Conservation (phyloP, 2,113 vertebrate genomes). For the Myotis lucifugus region DNA sequence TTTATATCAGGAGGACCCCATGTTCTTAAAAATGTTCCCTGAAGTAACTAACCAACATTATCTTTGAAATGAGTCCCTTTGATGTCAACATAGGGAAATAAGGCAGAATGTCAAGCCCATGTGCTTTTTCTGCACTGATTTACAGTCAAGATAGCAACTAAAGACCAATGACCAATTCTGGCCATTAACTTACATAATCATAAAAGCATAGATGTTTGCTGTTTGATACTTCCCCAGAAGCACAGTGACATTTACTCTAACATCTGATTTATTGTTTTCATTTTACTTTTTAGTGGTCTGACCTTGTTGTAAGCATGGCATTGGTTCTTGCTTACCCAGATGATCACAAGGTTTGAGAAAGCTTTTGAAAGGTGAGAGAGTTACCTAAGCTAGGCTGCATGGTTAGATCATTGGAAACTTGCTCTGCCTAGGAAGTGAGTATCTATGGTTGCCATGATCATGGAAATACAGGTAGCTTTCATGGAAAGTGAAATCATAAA, state of each 20-base stretch:
- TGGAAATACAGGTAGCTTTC: background rate
- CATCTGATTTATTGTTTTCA: background rate
- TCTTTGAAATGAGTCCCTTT: background rate
- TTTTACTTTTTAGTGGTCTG: background rate
- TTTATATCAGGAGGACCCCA: background rate
- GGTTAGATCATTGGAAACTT: background rate
- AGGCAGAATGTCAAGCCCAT: background rate
- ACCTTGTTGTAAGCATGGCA: background rate
- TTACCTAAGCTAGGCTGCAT: background rate
- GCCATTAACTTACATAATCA: background rate
- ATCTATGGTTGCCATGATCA: background rate
- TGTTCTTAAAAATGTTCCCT: background rate
- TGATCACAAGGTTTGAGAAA: background rate
- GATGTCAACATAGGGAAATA: background rate
- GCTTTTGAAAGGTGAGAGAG: background rate
- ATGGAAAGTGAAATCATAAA: background rate
- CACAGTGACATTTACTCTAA: background rate
- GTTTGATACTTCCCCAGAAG: background rate
- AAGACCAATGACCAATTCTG: background rate
- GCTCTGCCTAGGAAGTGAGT: background rate
- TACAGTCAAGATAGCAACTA: background rate
- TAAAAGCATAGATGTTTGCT: background rate
- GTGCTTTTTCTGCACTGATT: background rate
- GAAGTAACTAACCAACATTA: background rate
- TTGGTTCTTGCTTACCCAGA: background rate